Evolutionary conservation across 1,140 invertebrate genomes (phyloP), one percentile per base, ranked within the genome.

Genomic region (Phymastichus coffea): DNA sequence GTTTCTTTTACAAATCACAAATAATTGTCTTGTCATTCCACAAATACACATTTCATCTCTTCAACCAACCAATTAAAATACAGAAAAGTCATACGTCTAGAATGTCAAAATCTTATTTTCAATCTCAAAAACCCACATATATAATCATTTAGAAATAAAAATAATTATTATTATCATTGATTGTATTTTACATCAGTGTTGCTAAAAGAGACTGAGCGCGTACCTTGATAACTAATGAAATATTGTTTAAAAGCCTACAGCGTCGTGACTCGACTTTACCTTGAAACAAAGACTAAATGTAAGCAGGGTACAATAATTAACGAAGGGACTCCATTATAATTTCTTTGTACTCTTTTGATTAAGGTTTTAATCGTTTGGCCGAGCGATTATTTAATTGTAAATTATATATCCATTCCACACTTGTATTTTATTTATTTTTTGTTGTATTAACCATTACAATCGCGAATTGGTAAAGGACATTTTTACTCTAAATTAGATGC

Each of bases 331-430:
- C 63, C 64, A 54, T 67, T 53, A 62, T 69, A 66, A 66, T 69
- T 74, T 63, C 73, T 79, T 79, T 79, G 77, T 79, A 79, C 77
- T 79, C 70, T 76, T 78, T 77, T 78, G 71, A 76, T 78, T 75
- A 74, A 67, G 70, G 68, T 75, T 61, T 37, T 72, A 65, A 71
- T 73, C 63, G 63, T 76, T 73, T 74, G 67, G 70, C 71, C 67
- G 63, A 70, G 69, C 71, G 66, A 70, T 69, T 63, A 68, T 67
- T 62, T 53, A 46, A 60, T 40, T 47, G 48, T 40, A 47, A 58
- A 59, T 46, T 10, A 59, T n/a, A 19, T 59, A 60, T 10, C 30
- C 35, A 60, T 40, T 10, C 22, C 33, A 60, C 25, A 48, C 30
- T 46, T 26, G 38, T 23, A 15, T 28, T 3, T 46, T 53, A 52